Conservation (phyloP, 2,113 vertebrate species). For the Coptodon rendalli region DNA sequence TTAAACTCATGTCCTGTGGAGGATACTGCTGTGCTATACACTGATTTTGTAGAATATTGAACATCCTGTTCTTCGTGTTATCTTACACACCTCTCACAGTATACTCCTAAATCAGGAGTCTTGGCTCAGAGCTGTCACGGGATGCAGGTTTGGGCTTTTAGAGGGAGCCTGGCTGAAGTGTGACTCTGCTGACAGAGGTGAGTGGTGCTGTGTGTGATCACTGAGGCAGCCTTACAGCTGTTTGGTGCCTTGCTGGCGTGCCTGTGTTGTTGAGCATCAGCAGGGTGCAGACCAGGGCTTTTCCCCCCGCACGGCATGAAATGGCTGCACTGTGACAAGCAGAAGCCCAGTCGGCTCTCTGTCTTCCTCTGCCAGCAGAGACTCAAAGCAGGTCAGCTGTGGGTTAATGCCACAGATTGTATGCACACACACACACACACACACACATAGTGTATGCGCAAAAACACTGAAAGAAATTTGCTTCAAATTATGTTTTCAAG, state of each 20-base stretch:
- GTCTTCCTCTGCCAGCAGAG: slow-evolving; percentile 13
- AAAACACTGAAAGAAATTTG: neutral
- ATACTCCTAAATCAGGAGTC: neutral
- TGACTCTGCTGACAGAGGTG: neutral
- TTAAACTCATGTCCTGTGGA: neutral
- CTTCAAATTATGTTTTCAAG: neutral
- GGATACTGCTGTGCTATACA: neutral
- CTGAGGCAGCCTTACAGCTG: slow-evolving; percentile 14
- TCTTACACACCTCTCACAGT: neutral
- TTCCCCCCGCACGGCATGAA: neutral
- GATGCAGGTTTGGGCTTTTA: neutral
- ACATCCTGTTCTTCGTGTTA: neutral
- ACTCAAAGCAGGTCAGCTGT: slow-evolving; percentile 52
- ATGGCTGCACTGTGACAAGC: slow-evolving; percentile 15
- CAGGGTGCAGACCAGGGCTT: neutral
- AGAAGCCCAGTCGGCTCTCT: neutral
- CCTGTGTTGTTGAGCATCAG: neutral
- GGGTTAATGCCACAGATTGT: slow-evolving; percentile 30
- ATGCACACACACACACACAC: neutral
- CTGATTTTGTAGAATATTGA: neutral
- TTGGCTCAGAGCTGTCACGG: neutral
- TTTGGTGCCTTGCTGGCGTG: neutral
- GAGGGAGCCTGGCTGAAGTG: neutral
- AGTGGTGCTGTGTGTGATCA: neutral
- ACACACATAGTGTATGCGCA: neutral